These are phyloP conservation scores for Pithys albifrons DNA, from an alignment of 2,113 vertebrate species.

Conservation along the genomic window DNA sequence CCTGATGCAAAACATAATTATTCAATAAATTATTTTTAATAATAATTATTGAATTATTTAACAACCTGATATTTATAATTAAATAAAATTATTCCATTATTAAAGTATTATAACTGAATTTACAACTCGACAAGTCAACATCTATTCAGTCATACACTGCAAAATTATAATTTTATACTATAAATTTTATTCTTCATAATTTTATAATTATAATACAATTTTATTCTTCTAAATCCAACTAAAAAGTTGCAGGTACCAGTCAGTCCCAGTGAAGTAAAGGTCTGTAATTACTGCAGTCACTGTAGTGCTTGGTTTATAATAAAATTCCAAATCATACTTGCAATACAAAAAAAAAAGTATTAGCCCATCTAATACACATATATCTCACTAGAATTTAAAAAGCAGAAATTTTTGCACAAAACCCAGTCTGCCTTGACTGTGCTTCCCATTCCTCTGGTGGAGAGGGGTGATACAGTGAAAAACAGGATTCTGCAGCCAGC, in stretches of 20 bases:
- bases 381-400: not conserved
- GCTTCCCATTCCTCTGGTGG: not conserved
- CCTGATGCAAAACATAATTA: not conserved
- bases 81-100: not conserved
- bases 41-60: not conserved
- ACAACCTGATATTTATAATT: not conserved
- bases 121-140: slow-evolving; percentile 55
- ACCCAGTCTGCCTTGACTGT: not conserved
- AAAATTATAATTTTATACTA: not conserved
- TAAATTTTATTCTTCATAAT: not conserved
- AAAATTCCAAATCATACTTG: not conserved
- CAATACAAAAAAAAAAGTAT: not conserved
- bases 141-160: slow-evolving; percentile 31
- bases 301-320: not conserved
- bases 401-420: not conserved
- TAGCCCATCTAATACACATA: not conserved
- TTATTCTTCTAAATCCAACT: slow-evolving; percentile 41
- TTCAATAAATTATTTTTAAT: not conserved
- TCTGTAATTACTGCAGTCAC: not conserved
- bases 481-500: not conserved
- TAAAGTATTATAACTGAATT: slow-evolving; percentile 35
- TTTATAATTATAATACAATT: slow-evolving; percentile 21
- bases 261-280: not conserved
- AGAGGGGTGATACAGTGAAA: accelerated
- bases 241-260: slow-evolving; percentile 23